Evolutionary conservation across 2,797 vertebrate species (phyloP).

Genomic region (Sebastes vulpes): DNA sequence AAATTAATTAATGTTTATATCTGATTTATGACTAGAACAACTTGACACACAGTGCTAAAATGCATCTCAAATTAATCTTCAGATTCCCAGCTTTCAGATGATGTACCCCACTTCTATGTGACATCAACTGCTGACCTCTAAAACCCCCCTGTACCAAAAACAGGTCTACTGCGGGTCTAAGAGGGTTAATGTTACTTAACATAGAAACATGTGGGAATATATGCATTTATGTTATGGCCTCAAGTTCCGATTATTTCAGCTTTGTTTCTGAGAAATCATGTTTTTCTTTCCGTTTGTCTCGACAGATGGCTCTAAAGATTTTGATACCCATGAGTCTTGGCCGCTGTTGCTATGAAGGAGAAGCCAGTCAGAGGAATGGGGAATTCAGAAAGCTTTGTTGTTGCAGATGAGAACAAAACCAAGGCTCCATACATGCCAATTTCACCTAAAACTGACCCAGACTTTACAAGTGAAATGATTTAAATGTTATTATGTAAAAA

Average conservation of each 20-base stretch:
- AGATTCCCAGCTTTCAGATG: too few relatives aligned
- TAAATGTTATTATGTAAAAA: not conserved
- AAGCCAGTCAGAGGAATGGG: not conserved
- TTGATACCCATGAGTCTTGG: not conserved
- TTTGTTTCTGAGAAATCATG: not conserved
- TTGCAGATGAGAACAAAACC: not conserved
- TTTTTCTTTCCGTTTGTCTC: not conserved
- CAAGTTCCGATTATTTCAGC: not conserved
- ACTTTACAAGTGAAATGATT: not conserved
- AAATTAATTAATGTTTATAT: too few relatives aligned
- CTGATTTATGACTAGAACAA: not conserved
- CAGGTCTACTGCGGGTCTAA: too few relatives aligned
- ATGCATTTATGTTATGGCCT: not conserved
- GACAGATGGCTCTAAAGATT: not conserved
- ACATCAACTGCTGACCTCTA: too few relatives aligned
- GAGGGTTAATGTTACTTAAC: not conserved
- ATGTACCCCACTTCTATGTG: too few relatives aligned
- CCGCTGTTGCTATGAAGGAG: not conserved
- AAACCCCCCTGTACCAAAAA: too few relatives aligned
- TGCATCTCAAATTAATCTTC: too few relatives aligned
- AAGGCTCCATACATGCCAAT: not conserved
- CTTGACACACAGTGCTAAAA: too few relatives aligned
- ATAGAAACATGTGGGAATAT: not conserved
- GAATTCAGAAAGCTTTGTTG: not conserved
- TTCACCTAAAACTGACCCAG: not conserved